phyloP scores from a whole-genome alignment of 2,113 vertebrate species.

The Emydocephalus ijimae region DNA sequence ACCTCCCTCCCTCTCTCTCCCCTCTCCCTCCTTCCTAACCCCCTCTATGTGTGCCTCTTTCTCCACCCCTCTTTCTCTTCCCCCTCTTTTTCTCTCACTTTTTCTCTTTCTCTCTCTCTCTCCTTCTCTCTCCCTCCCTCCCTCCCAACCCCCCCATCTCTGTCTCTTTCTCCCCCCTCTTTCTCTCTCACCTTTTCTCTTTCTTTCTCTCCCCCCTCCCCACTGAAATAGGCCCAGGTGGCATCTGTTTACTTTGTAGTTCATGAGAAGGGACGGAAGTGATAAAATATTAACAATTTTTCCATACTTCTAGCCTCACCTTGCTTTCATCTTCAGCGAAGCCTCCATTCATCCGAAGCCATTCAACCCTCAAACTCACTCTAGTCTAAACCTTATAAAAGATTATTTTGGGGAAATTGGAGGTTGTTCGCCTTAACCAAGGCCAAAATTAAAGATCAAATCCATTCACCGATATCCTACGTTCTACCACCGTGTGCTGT shows the following conservation, averaged over 20 bases:
- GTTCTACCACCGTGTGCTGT: not conserved
- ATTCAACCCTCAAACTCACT: not conserved
- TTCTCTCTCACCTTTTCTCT: not conserved
- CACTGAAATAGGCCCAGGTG: constrained; percentile 32
- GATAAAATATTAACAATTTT: constrained; percentile 46
- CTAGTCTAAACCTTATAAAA: not conserved
- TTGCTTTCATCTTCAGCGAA: not conserved
- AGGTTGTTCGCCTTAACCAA: too few species aligned
- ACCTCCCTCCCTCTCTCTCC: too few species aligned
- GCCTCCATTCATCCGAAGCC: not conserved
- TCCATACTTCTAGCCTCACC: constrained; percentile 12
- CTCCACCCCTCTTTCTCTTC: too few species aligned
- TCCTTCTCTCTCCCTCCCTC: too few species aligned
- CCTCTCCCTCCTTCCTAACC: too few species aligned
- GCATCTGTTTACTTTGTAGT: constrained; percentile 31
- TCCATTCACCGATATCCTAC: too few species aligned
- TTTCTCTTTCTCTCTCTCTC: too few species aligned
- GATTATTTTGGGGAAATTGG: not conserved
- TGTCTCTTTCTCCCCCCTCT: too few species aligned
- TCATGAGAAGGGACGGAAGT: constrained; percentile 32
- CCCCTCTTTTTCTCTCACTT: too few species aligned
- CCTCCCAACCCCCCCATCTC: too few species aligned
- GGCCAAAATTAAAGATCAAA: not conserved
- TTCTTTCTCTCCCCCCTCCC: not conserved
- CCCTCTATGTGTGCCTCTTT: too few species aligned